phyloP scores from a whole-genome alignment of 2,888 invertebrate species.

The Dexiosoma caninum region DNA sequence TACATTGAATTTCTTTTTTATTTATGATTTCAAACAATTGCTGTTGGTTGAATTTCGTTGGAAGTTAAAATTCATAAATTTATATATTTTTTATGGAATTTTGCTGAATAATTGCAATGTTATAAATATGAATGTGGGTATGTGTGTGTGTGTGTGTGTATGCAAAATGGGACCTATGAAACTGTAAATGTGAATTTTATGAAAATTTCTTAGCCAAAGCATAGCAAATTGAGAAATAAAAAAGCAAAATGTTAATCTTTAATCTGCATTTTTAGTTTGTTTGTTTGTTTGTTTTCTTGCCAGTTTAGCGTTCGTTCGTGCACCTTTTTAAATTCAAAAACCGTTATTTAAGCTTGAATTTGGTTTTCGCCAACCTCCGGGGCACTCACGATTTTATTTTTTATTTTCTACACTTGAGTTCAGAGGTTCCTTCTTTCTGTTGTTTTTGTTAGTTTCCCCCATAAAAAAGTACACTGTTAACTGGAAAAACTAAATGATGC shows the following conservation, averaged over 20 bases:
- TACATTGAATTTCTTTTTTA: too few species aligned
- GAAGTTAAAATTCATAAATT: too few species aligned
- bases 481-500: constrained; percentile 7
- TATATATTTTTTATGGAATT: too few species aligned
- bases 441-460: constrained; percentile 29
- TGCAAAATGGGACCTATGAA: not conserved
- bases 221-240: not conserved
- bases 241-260: not conserved
- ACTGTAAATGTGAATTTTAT: not conserved
- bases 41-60: too few species aligned
- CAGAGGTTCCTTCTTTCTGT: constrained; percentile 37
- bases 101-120: too few species aligned
- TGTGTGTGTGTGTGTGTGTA: too few species aligned
- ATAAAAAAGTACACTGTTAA: not conserved
- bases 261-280: not conserved
- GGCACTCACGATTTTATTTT: constrained; percentile 57
- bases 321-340: constrained; percentile 6
- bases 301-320: not conserved
- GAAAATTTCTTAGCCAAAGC: not conserved
- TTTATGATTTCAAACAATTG: too few species aligned
- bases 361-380: constrained; percentile 51
- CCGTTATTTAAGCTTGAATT: constrained; percentile 31
- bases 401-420: constrained; percentile 30
- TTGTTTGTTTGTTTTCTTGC: not conserved
- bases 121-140: too few species aligned